phyloP scores from a whole-genome alignment of 2,113 vertebrate species.

The Platichthys stellatus region DNA sequence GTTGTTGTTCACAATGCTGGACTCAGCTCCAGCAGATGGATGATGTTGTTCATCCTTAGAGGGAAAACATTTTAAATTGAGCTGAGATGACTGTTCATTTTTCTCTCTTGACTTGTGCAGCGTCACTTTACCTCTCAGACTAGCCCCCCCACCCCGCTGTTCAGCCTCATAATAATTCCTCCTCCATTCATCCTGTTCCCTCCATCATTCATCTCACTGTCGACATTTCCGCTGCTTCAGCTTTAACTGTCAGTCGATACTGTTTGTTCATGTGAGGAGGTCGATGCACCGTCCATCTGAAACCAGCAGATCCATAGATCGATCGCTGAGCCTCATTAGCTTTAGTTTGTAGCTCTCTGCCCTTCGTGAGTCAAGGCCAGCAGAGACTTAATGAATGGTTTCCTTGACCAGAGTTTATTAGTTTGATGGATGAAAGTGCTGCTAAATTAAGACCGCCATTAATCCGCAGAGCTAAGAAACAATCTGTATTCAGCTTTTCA shows the following conservation, averaged over 20 bases:
- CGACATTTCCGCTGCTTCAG: constrained; percentile 23
- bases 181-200: not conserved
- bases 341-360: not conserved
- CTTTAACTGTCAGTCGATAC: constrained; percentile 21
- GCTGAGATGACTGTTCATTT: not conserved
- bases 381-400: not conserved
- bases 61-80: not conserved
- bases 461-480: not conserved
- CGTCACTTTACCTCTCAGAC: not conserved
- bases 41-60: too few species aligned
- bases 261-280: constrained; percentile 11
- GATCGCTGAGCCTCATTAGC: constrained; percentile 17
- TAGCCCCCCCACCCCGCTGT: not conserved
- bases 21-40: too few species aligned
- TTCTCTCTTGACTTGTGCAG: not conserved
- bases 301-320: constrained; percentile 36
- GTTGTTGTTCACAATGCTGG: too few species aligned
- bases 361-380: not conserved
- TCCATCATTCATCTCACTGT: not conserved
- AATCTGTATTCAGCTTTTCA: not conserved
- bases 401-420: not conserved
- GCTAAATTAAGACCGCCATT: not conserved
- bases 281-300: constrained; percentile 35
- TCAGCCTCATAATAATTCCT: constrained; percentile 12
- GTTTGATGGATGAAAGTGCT: not conserved